Evolutionary conservation across 2,888 invertebrate species (phyloP), one percentile per base, ranked within the genome.

Genomic region (Pterostichus niger): DNA sequence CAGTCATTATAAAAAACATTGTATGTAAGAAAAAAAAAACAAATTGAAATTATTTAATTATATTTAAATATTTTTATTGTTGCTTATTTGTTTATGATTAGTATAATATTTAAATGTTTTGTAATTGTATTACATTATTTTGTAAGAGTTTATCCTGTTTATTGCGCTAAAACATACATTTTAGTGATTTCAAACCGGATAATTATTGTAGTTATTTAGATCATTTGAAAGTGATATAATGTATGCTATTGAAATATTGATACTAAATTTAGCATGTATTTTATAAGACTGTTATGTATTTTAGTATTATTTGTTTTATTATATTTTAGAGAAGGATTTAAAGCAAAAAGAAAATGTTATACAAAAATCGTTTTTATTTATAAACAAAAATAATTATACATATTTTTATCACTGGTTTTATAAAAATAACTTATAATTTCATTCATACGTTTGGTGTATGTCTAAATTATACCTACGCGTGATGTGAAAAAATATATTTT

Each of bases 381-480:
- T 44, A 46, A 71, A 52, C 49, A 73, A 9, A 13, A 73, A 73
- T 46, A 24, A n/a, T 75, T 52, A 52, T 33, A 31, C 75, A 46
- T 64, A 33, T 44, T 46, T 44, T 75, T 75, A 75, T 75, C 75
- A 75, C 75, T 75, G 49, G 49, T 75, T 59, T 52, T 73, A 68
- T 40, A 68, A 71, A 3, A 40, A 40, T 40, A 1, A 40, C 40
- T 40, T 40, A 52, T 75, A 52, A 52, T 75, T 73, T 75, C 75
- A 75, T 64, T 64, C 33, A 79, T 79, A 79, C 79, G 64, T 81
- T 81, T 81, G 73, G 71, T 81, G 71, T 71, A 78, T 13, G 54
- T 40, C 1, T 40, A 71, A 80, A 79, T 49, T 56, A 77, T 78
- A 35, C 44, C 49, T 46, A 78, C 59, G 59, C 17, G 44, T 73